These are phyloP conservation scores for Musca vetustissima DNA, from an alignment of 1,140 invertebrate genomes.

Conservation along the genomic window DNA sequence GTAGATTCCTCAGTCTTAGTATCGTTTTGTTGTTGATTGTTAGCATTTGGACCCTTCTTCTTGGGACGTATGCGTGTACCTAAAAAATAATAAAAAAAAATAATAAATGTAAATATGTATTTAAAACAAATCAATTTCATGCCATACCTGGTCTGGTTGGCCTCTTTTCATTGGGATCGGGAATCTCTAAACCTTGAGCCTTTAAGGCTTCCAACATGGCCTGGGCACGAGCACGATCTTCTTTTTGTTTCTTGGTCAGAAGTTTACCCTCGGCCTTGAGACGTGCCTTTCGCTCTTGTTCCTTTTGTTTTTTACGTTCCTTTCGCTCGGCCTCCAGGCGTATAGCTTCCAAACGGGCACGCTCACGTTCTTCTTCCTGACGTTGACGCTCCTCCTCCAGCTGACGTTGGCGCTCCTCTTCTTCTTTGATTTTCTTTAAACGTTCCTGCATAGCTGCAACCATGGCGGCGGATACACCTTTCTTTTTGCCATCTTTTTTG, in stretches of 20 bases:
- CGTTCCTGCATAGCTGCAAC: slow-evolving; percentile 85
- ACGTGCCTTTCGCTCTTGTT: slow-evolving; percentile 91
- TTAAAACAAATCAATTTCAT: not conserved
- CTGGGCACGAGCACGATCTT: slow-evolving; percentile 82
- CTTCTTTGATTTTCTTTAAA: slow-evolving; percentile 84
- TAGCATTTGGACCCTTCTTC: slow-evolving; percentile 58
- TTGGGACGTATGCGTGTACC: slow-evolving; percentile 74
- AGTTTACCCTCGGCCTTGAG: slow-evolving; percentile 94
- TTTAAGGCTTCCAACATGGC: slow-evolving; percentile 85
- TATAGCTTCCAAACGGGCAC: slow-evolving; percentile 71
- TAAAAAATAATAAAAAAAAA: slow-evolving; percentile 8
- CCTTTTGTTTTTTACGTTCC: slow-evolving; percentile 89
- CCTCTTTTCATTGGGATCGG: slow-evolving; percentile 64
- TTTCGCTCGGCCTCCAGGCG: slow-evolving; percentile 84
- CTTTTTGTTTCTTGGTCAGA: slow-evolving; percentile 88
- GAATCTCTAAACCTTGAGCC: slow-evolving; percentile 78
- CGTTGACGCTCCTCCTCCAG: slow-evolving; percentile 82
- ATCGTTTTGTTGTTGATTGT: slow-evolving; percentile 55
- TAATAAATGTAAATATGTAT: not conserved
- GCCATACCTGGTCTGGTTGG: slow-evolving; percentile 63
- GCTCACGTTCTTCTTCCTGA: slow-evolving; percentile 74
- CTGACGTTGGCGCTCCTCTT: slow-evolving; percentile 75
- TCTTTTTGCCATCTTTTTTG: slow-evolving; percentile 57
- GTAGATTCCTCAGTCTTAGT: slow-evolving; percentile 10
- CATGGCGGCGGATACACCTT: slow-evolving; percentile 78